phyloP scores from a whole-genome alignment of 1,140 invertebrate species.

The Trichonephila inaurata region DNA sequence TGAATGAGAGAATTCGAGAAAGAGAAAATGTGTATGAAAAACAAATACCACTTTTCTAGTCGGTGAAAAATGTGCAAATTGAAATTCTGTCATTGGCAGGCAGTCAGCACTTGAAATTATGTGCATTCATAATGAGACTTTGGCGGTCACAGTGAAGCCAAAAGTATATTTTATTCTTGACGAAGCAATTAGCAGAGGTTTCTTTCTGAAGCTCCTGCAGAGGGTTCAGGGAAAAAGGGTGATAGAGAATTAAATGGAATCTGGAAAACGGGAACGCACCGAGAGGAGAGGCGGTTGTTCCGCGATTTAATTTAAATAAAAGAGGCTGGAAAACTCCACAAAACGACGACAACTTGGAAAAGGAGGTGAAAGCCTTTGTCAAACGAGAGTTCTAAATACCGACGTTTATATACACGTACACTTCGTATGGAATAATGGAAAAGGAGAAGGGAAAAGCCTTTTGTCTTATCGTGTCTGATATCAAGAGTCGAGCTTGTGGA shows the following conservation, averaged over 20 bases:
- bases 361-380: conserved; percentile 60
- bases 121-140: conserved; percentile 51
- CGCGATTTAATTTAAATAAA: conserved; percentile 70
- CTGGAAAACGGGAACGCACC: conserved; percentile 29
- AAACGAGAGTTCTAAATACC: conserved; percentile 45
- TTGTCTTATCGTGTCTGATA: conserved; percentile 15
- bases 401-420: conserved; percentile 17
- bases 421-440: conserved; percentile 42
- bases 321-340: conserved; percentile 33
- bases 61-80: conserved; percentile 18
- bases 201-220: conserved; percentile 5
- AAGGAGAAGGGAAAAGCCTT: conserved; percentile 2
- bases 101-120: conserved; percentile 34
- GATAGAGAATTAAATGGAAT: conserved; percentile 47
- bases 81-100: conserved; percentile 49
- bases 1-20: neutral
- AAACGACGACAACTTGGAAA: conserved; percentile 57
- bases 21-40: neutral
- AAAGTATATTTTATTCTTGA: conserved; percentile 47
- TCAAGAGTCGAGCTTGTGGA: neutral
- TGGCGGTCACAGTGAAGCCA: conserved; percentile 45
- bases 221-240: conserved; percentile 8
- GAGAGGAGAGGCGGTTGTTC: conserved; percentile 13
- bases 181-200: conserved; percentile 62
- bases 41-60: conserved; percentile 3